Evolutionary conservation across 2,113 vertebrate genomes (phyloP).

Genomic region (Chloropsis hardwickii): DNA sequence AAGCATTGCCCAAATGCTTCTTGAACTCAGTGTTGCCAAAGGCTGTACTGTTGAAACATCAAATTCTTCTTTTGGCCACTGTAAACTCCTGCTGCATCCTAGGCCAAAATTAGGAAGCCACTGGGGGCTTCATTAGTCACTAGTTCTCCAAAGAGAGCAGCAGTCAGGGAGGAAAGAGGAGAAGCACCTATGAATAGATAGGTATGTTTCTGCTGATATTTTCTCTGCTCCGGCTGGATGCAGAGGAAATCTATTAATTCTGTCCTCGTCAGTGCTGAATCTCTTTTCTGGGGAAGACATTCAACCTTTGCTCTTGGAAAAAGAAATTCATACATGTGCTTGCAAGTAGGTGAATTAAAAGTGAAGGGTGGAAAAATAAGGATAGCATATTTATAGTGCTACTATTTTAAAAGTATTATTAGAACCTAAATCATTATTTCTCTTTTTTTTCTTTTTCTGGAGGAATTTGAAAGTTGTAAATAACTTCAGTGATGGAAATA

Average conservation of each 20-base stretch:
- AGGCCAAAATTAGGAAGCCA: not conserved
- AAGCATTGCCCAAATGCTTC: not conserved
- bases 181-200: not conserved
- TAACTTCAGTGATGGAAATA: not conserved
- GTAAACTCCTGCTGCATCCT: not conserved
- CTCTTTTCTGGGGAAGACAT: not conserved
- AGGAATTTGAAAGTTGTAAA: not conserved
- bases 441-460: not conserved
- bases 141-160: not conserved
- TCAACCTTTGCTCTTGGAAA: not conserved
- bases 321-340: accelerated
- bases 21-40: not conserved
- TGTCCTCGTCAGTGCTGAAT: accelerated
- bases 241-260: not conserved
- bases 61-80: not conserved
- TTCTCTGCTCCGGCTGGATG: not conserved
- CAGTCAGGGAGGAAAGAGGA: not conserved
- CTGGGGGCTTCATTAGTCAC: not conserved
- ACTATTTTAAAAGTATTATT: not conserved
- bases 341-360: not conserved
- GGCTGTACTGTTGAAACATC: not conserved
- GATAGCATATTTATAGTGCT: not conserved
- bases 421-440: not conserved
- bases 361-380: not conserved
- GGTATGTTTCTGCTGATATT: not conserved